These are phyloP conservation scores for Apogon hyalosoma DNA, from an alignment of 2,797 vertebrate species.

Conservation along the genomic window DNA sequence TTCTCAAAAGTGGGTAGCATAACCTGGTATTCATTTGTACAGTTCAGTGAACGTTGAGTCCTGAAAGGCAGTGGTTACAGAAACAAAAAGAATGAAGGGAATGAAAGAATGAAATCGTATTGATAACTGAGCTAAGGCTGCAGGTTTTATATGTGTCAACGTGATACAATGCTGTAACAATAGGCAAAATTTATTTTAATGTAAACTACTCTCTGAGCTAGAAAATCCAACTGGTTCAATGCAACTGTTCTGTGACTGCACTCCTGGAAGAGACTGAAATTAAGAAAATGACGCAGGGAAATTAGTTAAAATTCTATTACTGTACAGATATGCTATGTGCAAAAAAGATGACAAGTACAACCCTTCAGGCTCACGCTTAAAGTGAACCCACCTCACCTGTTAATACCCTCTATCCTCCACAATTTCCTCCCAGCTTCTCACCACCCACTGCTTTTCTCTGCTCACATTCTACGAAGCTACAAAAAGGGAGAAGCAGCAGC, in stretches of 20 bases:
- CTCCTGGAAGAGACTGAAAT: neutral
- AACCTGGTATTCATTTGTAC: conserved; percentile 28
- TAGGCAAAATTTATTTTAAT: conserved; percentile 8
- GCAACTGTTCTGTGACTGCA: neutral
- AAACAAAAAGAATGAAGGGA: neutral
- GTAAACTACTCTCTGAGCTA: conserved; percentile 3
- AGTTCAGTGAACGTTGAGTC: conserved; percentile 15
- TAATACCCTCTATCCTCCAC: conserved; percentile 4
- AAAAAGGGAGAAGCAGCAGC: conserved; percentile 27
- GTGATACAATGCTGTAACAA: conserved; percentile 12
- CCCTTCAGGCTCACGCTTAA: too few species aligned
- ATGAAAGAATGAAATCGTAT: conserved; percentile 23
- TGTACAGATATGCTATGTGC: too few species aligned
- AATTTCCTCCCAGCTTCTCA: neutral
- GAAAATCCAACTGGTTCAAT: neutral
- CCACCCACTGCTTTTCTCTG: neutral
- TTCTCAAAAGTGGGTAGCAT: conserved; percentile 28
- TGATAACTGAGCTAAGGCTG: neutral
- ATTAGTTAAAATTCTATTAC: too few species aligned
- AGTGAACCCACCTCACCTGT: neutral
- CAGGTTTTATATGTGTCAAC: conserved; percentile 20
- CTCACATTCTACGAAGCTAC: neutral
- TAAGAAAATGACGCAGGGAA: neutral
- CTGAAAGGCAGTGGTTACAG: conserved; percentile 38
- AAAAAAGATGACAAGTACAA: too few species aligned